Evolutionary conservation across 2,888 invertebrate species (phyloP).

Genomic region (Tridacna crocea): DNA sequence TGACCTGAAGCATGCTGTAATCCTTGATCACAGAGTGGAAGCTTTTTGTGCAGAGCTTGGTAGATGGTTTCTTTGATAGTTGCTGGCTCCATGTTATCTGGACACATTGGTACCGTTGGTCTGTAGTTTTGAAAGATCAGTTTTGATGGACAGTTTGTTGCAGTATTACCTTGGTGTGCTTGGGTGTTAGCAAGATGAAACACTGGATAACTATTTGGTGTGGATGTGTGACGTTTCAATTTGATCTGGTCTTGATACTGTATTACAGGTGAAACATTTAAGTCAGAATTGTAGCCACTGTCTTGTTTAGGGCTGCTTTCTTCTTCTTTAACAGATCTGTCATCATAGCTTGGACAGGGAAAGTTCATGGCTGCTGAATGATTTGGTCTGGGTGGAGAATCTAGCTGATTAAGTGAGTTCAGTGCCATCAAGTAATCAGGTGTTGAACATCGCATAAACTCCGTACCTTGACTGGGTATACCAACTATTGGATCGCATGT

Average conservation of each 20-base stretch:
- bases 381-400: constrained; percentile 59
- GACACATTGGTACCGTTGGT: constrained; percentile 23
- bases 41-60: constrained; percentile 14
- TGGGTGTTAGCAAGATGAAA: constrained; percentile 11
- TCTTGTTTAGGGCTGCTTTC: constrained; percentile 51
- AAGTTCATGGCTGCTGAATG: constrained; percentile 46
- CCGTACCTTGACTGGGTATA: constrained; percentile 34
- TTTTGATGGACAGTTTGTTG: neutral
- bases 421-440: constrained; percentile 67
- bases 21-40: neutral
- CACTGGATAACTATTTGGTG: constrained; percentile 37
- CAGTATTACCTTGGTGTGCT: neutral
- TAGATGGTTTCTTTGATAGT: constrained; percentile 16
- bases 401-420: constrained; percentile 55
- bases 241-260: constrained; percentile 37
- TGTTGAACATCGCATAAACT: constrained; percentile 67
- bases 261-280: constrained; percentile 65
- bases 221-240: constrained; percentile 36
- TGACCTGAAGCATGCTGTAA: neutral
- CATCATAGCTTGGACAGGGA: constrained; percentile 4
- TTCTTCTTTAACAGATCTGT: neutral
- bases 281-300: constrained; percentile 70
- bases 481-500: constrained; percentile 40
- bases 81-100: constrained; percentile 23
- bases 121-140: neutral